phyloP scores from a whole-genome alignment of 2,797 vertebrate species.

The Acomys russatus region DNA sequence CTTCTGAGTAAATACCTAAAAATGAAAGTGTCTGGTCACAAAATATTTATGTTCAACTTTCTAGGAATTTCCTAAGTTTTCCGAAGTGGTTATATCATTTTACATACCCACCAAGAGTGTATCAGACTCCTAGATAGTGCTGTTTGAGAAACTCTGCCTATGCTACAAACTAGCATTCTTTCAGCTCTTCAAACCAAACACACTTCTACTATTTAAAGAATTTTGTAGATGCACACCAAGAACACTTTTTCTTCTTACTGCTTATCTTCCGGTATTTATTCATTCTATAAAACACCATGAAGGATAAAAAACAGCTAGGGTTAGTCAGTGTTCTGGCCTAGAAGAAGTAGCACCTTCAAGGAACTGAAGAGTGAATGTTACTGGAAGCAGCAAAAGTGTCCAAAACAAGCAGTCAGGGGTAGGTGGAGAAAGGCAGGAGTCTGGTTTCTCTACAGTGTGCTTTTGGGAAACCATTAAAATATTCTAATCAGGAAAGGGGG shows the following conservation, averaged over 20 bases:
- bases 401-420: background rate
- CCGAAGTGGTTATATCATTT: background rate
- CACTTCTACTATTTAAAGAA: background rate
- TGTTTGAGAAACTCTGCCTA: background rate
- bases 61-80: conserved; percentile 25
- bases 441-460: background rate
- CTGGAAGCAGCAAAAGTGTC: background rate
- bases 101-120: background rate
- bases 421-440: background rate
- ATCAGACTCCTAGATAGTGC: background rate
- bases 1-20: conserved; percentile 56
- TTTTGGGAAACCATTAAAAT: background rate
- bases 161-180: background rate
- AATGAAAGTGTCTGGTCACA: conserved; percentile 35
- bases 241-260: background rate
- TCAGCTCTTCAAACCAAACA: conserved; percentile 23
- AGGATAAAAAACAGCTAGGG: background rate
- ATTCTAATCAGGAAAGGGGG: conserved; percentile 10
- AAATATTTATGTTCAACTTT: background rate
- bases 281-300: conserved; percentile 36
- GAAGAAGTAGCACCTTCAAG: background rate
- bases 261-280: background rate
- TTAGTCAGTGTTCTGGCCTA: background rate
- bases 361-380: background rate
- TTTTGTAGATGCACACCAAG: background rate